Percentiles rank a stretch among this genome's conserved stretches.
These are phyloP conservation scores for Pristionchus arcanus DNA, from an alignment of 2,888 invertebrate species.

Conservation along the genomic window DNA sequence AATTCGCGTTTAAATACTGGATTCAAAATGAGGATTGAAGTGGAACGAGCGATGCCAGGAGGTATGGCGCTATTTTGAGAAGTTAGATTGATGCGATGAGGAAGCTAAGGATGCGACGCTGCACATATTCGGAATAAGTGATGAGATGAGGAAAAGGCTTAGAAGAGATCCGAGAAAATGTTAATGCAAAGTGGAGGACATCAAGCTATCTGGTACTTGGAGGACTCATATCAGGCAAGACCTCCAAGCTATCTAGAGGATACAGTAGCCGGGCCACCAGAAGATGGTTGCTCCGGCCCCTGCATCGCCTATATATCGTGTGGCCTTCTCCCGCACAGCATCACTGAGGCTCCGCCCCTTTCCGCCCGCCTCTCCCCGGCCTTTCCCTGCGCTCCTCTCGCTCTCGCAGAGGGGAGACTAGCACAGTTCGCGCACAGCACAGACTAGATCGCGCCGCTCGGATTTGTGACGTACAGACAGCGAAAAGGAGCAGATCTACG, in stretches of 20 bases:
- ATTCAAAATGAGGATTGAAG: too few species aligned
- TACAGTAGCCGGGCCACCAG: neutral
- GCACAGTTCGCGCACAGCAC: neutral
- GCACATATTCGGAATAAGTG: neutral
- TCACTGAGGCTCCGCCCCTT: neutral
- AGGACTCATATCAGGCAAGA: too few species aligned
- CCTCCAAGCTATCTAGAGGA: too few species aligned
- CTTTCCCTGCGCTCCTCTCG: neutral
- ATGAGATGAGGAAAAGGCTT: neutral
- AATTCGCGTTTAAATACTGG: too few species aligned
- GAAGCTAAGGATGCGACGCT: neutral
- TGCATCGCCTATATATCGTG: slow-evolving; percentile 6
- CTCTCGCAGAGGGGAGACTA: neutral
- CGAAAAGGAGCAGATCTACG: neutral
- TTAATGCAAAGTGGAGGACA: neutral
- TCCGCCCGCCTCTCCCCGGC: slow-evolving; percentile 1
- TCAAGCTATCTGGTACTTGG: too few species aligned
- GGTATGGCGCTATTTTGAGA: too few species aligned
- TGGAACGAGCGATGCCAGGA: neutral
- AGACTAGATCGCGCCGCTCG: neutral
- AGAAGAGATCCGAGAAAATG: neutral
- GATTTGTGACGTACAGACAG: too few species aligned
- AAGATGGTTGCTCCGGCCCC: neutral
- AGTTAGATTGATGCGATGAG: neutral
- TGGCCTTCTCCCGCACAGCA: neutral